Base-by-base conservation (phyloP, 2,888 invertebrate species). In the Chrysotoxum bicinctum region DNA sequence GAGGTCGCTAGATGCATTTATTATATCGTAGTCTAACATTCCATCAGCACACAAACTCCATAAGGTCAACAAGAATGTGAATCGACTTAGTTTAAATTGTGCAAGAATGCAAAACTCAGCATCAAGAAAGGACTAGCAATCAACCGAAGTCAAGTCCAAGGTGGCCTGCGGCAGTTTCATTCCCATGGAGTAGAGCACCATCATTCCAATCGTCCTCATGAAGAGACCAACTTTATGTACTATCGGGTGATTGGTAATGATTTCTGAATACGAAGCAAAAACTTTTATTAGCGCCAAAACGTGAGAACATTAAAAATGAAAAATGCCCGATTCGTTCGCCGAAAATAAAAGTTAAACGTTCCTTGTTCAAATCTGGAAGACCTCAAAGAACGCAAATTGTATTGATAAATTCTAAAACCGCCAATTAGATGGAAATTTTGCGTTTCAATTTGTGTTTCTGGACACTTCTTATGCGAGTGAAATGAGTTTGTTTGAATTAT, bases 401-500 rank as follows among this genome's bases (percentile, higher is more conserved):
- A 78, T 91, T 90, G 1, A 89, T 7, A 14, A 87, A 8, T 1
- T 90, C 90, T 0, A 91, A 30, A 3, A 90, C 7, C 0, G 74
- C 81, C 70, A 90, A 89, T 0, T 87, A 50, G 3, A n/a, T n/a
- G n/a, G n/a, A n/a, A n/a, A n/a, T n/a, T n/a, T n/a, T n/a, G n/a
- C n/a, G n/a, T n/a, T n/a, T 89, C 35, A 88, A 87, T 6, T 80
- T 86, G 12, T 89, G 87, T 12, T 88, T 88, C 40, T 89, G 87
- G 0, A 84, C 88, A 10, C 78, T 88, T 5, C 88, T 89, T 23
- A 91, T 58, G 16, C 88, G 88, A 64, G 89, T 89, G n/a, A 90
- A 89, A 64, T 91, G 89, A 4, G 91, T 90, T 66, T 91, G 88
- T 79, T 90, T 91, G 0, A 91, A n/a, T n/a, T n/a, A 81, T n/a